Base-by-base conservation (phyloP, 2,113 vertebrate genomes). In the Tenrec ecaudatus region DNA sequence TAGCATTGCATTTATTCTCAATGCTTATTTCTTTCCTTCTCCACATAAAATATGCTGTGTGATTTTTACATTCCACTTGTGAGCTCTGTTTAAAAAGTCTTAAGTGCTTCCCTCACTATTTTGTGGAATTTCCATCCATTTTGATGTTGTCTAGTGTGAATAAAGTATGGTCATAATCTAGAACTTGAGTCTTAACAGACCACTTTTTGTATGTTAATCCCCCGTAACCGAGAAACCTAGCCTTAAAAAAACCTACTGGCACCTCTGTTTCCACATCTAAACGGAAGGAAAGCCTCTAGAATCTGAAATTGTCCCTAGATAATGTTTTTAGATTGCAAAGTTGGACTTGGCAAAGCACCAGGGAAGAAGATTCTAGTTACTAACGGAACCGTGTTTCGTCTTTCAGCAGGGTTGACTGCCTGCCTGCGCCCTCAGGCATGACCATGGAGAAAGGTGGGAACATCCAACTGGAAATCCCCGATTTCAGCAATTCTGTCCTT, bases 401-500 rank as follows among this genome's bases (percentile, higher is more conserved):
- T 96, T 87, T 84, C 90, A 93, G 95, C 81, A 97, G 97, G 97
- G 96, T 96, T 19, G 96, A 97, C 96, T 95, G 79, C 93, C 96
- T 96, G 71, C 95, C 96, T 93, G 77, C 93, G 29, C 29, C 78
- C 92, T 86, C 93, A 47, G 96, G 96, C 95, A 95, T 82, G 95
- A 98, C 96, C 98, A 99, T 99, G 99, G 99, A 99, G 98, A 99
- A 99, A 97, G 98, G 98, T 68, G 99, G 99, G 90, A 99, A 99
- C 98, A 98, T 99, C 95, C 99, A 99, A 96, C 97, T 99, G 98
- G 99, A 99, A 98, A 99, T 99, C 85, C 99, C 99, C 0, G 99
- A 99, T 98, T 99, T 99, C 98, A 99, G 99, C 96, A 99, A 99
- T 98, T 99, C 99, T 6, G 99, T 99, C 38, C 98, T 99, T 97